These are phyloP conservation scores for Phortica okadai DNA, from an alignment of 2,888 invertebrate genomes.

Conservation along the genomic window DNA sequence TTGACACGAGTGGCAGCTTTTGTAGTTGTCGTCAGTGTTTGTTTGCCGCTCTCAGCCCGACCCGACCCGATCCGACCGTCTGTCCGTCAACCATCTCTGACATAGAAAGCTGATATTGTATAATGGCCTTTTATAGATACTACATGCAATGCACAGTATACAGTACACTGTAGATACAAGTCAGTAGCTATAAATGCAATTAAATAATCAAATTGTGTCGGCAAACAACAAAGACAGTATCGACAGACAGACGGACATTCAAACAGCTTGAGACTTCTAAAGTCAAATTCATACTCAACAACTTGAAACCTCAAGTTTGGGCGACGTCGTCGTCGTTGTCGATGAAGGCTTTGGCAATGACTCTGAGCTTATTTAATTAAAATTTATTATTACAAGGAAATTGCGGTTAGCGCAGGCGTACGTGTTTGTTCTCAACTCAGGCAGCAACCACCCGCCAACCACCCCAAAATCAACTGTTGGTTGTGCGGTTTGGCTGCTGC, in stretches of 20 bases:
- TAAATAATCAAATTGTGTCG: conserved; percentile 23
- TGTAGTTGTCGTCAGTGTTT: not conserved
- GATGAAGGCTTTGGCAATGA: not conserved
- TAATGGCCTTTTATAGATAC: not conserved
- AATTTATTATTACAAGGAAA: conserved; percentile 34
- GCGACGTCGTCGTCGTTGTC: not conserved
- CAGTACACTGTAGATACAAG: not conserved
- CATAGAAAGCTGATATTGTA: no score
- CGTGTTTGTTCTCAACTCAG: not conserved
- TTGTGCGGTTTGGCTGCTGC: not conserved
- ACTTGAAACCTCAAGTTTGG: not conserved
- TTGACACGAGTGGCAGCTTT: conserved; percentile 26
- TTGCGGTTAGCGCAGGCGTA: conserved; percentile 22
- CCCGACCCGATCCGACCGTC: not conserved
- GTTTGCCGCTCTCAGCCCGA: not conserved
- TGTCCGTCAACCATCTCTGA: no score
- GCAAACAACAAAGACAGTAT: conserved; percentile 23
- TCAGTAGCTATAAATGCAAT: conserved; percentile 30
- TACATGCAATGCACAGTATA: not conserved
- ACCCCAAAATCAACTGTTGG: not conserved
- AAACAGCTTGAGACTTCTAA: not conserved
- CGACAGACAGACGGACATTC: not conserved
- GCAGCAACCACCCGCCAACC: not conserved
- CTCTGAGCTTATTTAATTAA: conserved; percentile 28
- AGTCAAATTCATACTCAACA: no score